Conservation (phyloP, 2,888 invertebrate genomes). For the Coelinius sp. region DNA sequence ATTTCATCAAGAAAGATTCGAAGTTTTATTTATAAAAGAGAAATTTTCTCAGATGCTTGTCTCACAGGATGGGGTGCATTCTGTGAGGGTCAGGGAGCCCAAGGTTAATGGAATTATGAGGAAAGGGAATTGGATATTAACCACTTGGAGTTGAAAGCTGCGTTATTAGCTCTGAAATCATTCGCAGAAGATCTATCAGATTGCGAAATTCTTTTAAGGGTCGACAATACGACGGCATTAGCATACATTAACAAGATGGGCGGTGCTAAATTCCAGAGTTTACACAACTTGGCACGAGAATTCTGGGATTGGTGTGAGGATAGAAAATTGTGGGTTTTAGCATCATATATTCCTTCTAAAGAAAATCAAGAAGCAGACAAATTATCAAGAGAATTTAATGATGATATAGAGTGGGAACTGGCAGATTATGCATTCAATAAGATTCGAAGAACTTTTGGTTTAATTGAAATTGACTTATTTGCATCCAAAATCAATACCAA, state of each 20-base stretch:
- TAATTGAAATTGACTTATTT: constrained; percentile 49
- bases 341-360: not conserved
- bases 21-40: not conserved
- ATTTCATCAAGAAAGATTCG: constrained; percentile 14
- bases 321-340: constrained; percentile 13
- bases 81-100: not conserved
- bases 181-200: constrained; percentile 24
- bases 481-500: constrained; percentile 48
- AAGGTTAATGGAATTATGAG: not conserved
- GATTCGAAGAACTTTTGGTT: not conserved
- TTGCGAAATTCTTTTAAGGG: constrained; percentile 36
- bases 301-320: constrained; percentile 40
- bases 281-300: constrained; percentile 11
- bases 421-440: not conserved
- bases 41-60: not conserved
- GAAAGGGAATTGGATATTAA: not conserved
- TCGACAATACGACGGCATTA: constrained; percentile 42
- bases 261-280: not conserved
- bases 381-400: not conserved
- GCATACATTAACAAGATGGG: constrained; percentile 42
- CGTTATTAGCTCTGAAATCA: not conserved
- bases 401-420: constrained; percentile 19
- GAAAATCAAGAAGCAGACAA: not conserved
- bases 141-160: not conserved
- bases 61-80: not conserved